Evolutionary conservation across 2,888 invertebrate genomes (phyloP).

Genomic region (Mythimna ferrago): DNA sequence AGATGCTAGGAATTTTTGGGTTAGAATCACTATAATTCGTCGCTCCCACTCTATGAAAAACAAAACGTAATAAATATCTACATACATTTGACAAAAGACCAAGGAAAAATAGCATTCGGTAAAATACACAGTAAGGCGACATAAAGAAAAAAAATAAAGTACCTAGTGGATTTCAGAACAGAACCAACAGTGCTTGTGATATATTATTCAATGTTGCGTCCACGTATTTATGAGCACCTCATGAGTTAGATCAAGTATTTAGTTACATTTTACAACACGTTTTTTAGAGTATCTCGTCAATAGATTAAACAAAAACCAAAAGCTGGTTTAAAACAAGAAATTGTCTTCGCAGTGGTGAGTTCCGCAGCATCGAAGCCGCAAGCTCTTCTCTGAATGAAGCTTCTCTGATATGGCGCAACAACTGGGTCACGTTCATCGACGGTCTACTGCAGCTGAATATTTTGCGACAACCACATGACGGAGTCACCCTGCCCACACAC

Average conservation of each 20-base stretch:
- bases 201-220: not conserved
- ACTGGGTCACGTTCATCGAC: constrained; percentile 96
- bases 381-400: constrained; percentile 71
- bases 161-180: too few relatives aligned
- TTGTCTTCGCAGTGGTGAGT: constrained; percentile 67
- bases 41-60: not conserved
- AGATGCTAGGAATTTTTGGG: too few relatives aligned
- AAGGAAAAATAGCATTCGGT: too few relatives aligned
- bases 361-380: constrained; percentile 66
- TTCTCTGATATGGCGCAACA: constrained; percentile 91
- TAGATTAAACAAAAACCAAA: not conserved
- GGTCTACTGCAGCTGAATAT: constrained; percentile 94
- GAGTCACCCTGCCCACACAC: constrained; percentile 91
- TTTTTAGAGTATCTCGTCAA: not conserved
- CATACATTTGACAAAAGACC: not conserved
- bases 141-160: too few relatives aligned
- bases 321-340: not conserved
- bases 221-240: not conserved
- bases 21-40: too few relatives aligned
- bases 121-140: too few relatives aligned
- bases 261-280: not conserved
- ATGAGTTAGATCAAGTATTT: too few relatives aligned
- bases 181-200: not conserved
- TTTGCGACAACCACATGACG: constrained; percentile 90
- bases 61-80: not conserved